Conservation (phyloP, 1,140 invertebrate genomes). For the Ceratina australensis region DNA sequence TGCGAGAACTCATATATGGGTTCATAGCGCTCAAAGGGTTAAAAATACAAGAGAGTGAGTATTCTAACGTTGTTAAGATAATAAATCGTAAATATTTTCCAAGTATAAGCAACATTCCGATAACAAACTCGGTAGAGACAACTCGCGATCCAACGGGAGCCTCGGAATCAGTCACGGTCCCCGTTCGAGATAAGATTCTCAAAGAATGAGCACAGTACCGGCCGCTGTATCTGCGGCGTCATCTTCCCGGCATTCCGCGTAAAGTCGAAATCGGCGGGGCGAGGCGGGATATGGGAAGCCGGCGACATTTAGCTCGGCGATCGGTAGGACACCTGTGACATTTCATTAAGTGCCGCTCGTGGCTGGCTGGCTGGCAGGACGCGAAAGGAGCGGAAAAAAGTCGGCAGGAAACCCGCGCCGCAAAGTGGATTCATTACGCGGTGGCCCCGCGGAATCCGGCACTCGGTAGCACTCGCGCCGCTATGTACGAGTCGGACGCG, state of each 20-base stretch:
- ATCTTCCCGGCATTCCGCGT: constrained; percentile 57
- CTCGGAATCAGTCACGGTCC: constrained; percentile 16
- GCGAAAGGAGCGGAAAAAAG: constrained; percentile 18
- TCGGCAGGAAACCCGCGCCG: constrained; percentile 47
- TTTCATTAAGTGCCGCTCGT: constrained; percentile 74
- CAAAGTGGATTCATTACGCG: constrained; percentile 76
- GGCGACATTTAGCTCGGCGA: constrained; percentile 75
- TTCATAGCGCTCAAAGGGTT: too few species aligned
- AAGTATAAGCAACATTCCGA: too few species aligned
- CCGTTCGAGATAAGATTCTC: constrained; percentile 29
- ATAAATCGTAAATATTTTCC: too few species aligned
- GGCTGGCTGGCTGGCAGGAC: constrained; percentile 57
- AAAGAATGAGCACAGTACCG: neutral
- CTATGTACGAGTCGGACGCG: constrained; percentile 64
- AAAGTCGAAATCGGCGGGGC: constrained; percentile 59
- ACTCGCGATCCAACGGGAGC: too few species aligned
- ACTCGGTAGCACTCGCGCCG: constrained; percentile 69
- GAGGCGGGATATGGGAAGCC: constrained; percentile 72
- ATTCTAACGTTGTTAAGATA: too few species aligned
- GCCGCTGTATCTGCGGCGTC: constrained; percentile 37
- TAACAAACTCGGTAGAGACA: too few species aligned
- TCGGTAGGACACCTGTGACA: constrained; percentile 79
- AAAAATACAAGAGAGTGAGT: too few species aligned
- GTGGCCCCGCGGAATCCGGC: constrained; percentile 66
- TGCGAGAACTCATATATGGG: too few species aligned